Evolutionary conservation across 2,797 vertebrate genomes (phyloP), one percentile per base, ranked within the genome.

Genomic region (Synanceia verrucosa): DNA sequence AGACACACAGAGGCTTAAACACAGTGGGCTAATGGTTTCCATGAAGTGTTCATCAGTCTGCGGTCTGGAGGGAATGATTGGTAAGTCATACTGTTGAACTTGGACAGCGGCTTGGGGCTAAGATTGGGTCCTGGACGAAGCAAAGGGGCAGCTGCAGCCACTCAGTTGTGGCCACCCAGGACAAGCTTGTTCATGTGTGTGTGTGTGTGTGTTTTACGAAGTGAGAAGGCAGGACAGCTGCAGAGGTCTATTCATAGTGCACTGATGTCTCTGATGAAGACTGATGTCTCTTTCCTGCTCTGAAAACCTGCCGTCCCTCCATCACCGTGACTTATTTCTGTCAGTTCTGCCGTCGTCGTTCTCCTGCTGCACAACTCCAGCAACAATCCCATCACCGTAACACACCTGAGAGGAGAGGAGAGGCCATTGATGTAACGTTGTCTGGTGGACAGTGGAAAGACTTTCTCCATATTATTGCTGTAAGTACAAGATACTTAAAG

Each of bases 221-320:
- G 70, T 85, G 88, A 89, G 65, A 73, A 43, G 70, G 61, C 63
- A 68, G 64, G 79, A 81, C 89, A 92, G 88, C 87, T 91, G 88
- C 79, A 76, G 52, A 63, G 46, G 57, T 82, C 73, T 91, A 91
- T 91, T 89, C 87, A 88, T 88, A 89, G 89, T 71, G 69, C 73
- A 67, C 47, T 28, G 60, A 63, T 63, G 29, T 26, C 44, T 48
- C 44, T 16, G 34, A 64, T 64, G 44, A 66, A 79, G 78, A 83
- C 62, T 79, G 78, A 89, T 89, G 84, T 83, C 76, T 88, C 76
- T 81, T 50, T 87, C 44, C 53, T 76, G 66, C 51, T 78, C 78
- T 55, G 64, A 85, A 77, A 86, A 64, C 43, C 26, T 12, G 11
- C 60, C 65, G 59, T 89, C 72, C 58, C 67, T 89, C 73, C 67